Percentiles rank a stretch among this genome's conserved stretches.
Evolutionary conservation across 2,888 invertebrate genomes (phyloP).

Genomic region (Stratiomys singularior): DNA sequence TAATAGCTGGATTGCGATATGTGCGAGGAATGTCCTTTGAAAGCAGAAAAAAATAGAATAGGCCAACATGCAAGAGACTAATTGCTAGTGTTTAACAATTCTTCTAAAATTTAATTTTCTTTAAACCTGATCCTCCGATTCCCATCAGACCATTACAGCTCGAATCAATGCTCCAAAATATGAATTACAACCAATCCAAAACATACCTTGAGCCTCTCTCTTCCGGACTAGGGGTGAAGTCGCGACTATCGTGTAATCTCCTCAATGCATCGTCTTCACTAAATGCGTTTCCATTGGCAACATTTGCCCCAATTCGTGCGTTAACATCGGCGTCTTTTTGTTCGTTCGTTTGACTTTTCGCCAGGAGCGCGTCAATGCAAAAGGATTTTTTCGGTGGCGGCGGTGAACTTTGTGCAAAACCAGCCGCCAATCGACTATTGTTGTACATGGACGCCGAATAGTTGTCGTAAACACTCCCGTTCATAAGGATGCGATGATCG

Average conservation of each 20-base stretch:
- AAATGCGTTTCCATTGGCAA: conserved; percentile 53
- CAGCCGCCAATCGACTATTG: conserved; percentile 32
- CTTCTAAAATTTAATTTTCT: no score
- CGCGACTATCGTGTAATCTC: conserved; percentile 62
- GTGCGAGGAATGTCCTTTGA: no score
- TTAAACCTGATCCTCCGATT: no score
- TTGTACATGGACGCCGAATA: conserved; percentile 48
- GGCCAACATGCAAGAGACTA: no score
- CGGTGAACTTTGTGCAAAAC: conserved; percentile 48
- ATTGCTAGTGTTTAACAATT: no score
- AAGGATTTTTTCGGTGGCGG: conserved; percentile 76
- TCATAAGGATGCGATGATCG: conserved; percentile 48
- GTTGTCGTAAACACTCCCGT: conserved; percentile 48
- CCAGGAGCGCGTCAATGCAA: conserved; percentile 89
- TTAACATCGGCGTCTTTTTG: conserved; percentile 10
- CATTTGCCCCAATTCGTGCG: conserved; percentile 55
- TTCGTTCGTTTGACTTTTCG: conserved; percentile 67
- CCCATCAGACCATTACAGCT: no score
- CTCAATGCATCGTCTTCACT: conserved; percentile 63
- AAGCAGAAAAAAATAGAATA: no score
- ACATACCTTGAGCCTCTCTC: conserved; percentile 64
- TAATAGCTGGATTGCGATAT: no score
- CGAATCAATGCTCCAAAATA: no score
- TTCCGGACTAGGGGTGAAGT: conserved; percentile 65
- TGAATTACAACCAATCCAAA: no score